phyloP scores from a whole-genome alignment of 2,797 vertebrate genomes.

The Lithobates sylvaticus region DNA sequence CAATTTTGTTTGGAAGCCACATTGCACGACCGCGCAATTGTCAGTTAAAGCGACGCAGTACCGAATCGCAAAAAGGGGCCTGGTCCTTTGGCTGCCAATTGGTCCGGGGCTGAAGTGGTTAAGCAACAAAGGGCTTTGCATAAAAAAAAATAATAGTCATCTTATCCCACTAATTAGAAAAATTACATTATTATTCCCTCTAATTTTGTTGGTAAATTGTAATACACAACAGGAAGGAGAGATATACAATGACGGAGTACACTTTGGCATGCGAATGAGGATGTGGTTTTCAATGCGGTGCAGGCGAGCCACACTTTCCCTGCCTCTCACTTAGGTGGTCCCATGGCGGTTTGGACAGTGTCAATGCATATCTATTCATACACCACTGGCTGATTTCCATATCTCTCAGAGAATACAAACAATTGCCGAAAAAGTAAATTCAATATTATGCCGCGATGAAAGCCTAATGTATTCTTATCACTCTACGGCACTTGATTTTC shows the following conservation, averaged over 20 bases:
- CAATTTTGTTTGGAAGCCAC: too few relatives aligned
- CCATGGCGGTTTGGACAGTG: constrained; percentile 57
- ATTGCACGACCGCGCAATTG: too few relatives aligned
- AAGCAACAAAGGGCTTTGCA: neutral
- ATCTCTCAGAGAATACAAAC: constrained; percentile 67
- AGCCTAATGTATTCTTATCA: constrained; percentile 67
- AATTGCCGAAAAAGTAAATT: constrained; percentile 65
- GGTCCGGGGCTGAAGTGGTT: too few relatives aligned
- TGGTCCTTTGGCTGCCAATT: too few relatives aligned
- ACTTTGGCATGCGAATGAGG: constrained; percentile 74
- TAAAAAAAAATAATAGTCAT: neutral
- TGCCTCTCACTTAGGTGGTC: constrained; percentile 62
- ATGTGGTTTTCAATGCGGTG: constrained; percentile 72
- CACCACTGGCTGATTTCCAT: constrained; percentile 67
- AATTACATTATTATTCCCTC: neutral
- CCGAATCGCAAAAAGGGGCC: too few relatives aligned
- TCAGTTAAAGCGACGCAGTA: too few relatives aligned
- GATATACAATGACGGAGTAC: constrained; percentile 60
- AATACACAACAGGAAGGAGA: neutral
- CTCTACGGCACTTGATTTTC: constrained; percentile 64
- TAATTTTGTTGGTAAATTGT: neutral
- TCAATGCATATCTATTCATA: constrained; percentile 67
- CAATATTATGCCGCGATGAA: constrained; percentile 69
- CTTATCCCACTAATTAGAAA: neutral
- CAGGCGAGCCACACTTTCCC: constrained; percentile 66